phyloP scores from a whole-genome alignment of 1,140 invertebrate species.

The Pseudobourletiella spinata region DNA sequence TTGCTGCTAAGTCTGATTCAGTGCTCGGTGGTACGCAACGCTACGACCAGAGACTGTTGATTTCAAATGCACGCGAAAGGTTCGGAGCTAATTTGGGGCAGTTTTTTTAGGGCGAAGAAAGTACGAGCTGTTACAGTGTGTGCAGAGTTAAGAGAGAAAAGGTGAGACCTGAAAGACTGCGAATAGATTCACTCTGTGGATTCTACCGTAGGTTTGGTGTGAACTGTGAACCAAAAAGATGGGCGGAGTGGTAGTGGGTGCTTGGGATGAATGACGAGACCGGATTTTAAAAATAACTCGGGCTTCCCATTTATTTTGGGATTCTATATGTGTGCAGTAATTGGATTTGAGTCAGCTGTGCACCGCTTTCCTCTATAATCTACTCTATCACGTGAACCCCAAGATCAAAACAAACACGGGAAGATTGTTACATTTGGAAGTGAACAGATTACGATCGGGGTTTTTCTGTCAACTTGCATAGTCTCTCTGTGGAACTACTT shows the following conservation, averaged over 20 bases:
- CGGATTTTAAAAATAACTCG: slow-evolving; percentile 1
- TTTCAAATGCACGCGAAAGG: too few relatives aligned
- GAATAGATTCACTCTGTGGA: neutral
- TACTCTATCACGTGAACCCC: neutral
- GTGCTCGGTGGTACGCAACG: too few relatives aligned
- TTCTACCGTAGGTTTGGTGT: neutral
- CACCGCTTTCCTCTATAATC: neutral
- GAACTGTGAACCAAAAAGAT: neutral
- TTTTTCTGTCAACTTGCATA: too few relatives aligned
- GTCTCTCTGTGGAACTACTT: too few relatives aligned
- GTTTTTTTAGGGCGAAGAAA: too few relatives aligned
- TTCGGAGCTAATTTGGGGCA: too few relatives aligned
- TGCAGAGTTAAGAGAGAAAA: neutral
- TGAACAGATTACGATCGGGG: neutral
- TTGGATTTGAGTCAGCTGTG: neutral
- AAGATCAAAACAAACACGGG: neutral
- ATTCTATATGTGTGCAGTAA: neutral
- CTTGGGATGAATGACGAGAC: neutral
- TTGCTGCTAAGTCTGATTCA: neutral
- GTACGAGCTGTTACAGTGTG: neutral
- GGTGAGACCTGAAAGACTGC: neutral
- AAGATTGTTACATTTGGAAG: neutral
- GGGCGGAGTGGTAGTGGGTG: neutral
- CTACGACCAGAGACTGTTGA: too few relatives aligned
- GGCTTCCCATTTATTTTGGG: neutral